A percentile compares a stretch with the other conserved stretches of the same genome.
Conservation (phyloP, 2,797 vertebrate genomes). For the Acanthornis magna region DNA sequence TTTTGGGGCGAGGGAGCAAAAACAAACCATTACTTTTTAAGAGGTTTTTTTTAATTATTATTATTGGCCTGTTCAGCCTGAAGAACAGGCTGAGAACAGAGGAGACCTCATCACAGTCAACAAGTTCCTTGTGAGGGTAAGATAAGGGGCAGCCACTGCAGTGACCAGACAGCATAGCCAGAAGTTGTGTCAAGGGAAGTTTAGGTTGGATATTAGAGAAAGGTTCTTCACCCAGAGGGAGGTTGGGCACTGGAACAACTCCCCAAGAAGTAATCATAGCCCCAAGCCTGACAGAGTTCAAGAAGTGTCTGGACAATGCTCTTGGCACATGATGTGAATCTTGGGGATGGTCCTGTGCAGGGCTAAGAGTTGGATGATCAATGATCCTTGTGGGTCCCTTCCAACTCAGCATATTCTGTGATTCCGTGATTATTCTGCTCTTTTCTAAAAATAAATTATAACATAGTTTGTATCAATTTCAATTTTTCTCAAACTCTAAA, state of each 20-base stretch:
- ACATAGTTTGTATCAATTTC: not conserved
- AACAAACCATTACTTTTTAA: not conserved
- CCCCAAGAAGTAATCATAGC: not conserved
- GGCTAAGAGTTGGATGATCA: not conserved
- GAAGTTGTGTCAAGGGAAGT: not conserved
- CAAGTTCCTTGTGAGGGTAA: not conserved
- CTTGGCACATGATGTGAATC: not conserved
- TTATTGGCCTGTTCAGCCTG: not conserved
- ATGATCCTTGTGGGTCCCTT: not conserved
- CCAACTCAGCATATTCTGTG: not conserved
- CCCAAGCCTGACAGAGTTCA: not conserved
- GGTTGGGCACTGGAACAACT: not conserved
- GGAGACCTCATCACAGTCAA: not conserved
- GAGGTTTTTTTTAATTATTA: not conserved
- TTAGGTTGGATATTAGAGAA: not conserved
- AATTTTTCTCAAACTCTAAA: not conserved
- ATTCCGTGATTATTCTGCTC: not conserved
- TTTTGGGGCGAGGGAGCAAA: not conserved
- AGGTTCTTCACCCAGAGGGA: not conserved
- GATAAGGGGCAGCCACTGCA: not conserved
- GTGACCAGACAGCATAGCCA: not conserved
- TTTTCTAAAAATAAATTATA: not conserved
- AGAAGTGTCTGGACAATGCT: not conserved
- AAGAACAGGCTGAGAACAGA: not conserved
- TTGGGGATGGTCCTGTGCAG: not conserved